These are phyloP conservation scores for Melospiza melodia DNA, from an alignment of 2,113 vertebrate species.

Conservation along the genomic window DNA sequence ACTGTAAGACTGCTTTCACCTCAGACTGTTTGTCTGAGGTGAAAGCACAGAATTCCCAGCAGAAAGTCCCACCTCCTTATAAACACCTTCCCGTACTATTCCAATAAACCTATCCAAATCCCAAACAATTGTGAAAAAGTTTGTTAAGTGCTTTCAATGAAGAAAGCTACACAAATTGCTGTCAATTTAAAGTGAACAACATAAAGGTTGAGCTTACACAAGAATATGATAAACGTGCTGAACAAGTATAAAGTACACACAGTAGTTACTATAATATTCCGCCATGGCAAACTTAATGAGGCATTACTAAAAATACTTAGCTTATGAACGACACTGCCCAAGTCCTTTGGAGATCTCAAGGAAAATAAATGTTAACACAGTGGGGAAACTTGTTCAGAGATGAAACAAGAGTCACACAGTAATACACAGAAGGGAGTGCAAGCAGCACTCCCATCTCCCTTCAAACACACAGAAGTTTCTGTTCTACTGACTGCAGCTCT, in stretches of 20 bases:
- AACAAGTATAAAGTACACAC: not conserved
- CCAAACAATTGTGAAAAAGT: not conserved
- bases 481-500: not conserved
- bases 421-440: not conserved
- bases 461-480: not conserved
- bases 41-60: not conserved
- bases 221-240: not conserved
- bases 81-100: not conserved
- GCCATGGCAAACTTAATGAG: not conserved
- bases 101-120: not conserved
- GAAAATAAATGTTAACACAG: not conserved
- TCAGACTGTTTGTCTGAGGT: not conserved
- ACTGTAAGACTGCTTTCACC: not conserved
- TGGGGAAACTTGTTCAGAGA: not conserved
- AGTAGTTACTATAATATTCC: not conserved
- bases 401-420: not conserved
- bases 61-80: not conserved
- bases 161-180: not conserved
- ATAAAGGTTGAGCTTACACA: not conserved
- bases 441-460: not conserved
- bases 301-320: not conserved
- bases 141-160: not conserved
- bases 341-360: not conserved
- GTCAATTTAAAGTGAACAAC: not conserved
- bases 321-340: not conserved